Evolutionary conservation across 92 coral and sea anemone genomes (phyloP).

Genomic region (Zoanthus sociatus): DNA sequence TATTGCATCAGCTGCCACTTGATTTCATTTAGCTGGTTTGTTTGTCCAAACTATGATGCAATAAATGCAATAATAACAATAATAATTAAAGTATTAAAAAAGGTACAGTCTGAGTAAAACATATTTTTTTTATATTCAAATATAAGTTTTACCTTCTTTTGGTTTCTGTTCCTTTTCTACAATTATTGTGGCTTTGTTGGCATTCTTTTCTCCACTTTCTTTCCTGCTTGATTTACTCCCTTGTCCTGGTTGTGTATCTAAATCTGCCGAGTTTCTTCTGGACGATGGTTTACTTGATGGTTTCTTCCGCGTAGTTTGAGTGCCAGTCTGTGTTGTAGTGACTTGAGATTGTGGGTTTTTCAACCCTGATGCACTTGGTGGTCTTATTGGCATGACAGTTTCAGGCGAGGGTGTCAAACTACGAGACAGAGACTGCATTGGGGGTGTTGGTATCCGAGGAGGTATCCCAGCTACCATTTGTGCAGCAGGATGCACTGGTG

Average conservation of each 20-base stretch:
- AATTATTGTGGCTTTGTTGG: slow-evolving; percentile 26
- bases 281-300: slow-evolving; percentile 76
- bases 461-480: slow-evolving; percentile 69
- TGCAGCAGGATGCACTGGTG: slow-evolving; percentile 60
- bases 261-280: slow-evolving; percentile 81
- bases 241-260: slow-evolving; percentile 53
- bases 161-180: slow-evolving; percentile 56
- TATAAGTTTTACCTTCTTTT: slow-evolving; percentile 55
- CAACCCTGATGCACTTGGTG: slow-evolving; percentile 45
- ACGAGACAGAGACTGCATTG: slow-evolving; percentile 67
- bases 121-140: background rate
- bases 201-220: slow-evolving; percentile 43
- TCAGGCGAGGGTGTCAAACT: slow-evolving; percentile 94
- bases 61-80: no score
- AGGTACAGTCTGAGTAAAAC: no score
- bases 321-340: slow-evolving; percentile 80
- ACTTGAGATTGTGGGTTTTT: slow-evolving; percentile 72
- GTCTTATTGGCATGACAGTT: slow-evolving; percentile 63
- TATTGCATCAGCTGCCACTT: no score
- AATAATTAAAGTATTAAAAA: no score
- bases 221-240: slow-evolving; percentile 34
- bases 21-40: no score
- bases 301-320: slow-evolving; percentile 81
- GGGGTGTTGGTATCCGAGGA: slow-evolving; percentile 83
- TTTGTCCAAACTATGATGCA: no score